These are phyloP conservation scores for Octopus sinensis DNA, from an alignment of 1,140 invertebrate genomes.

Conservation along the genomic window DNA sequence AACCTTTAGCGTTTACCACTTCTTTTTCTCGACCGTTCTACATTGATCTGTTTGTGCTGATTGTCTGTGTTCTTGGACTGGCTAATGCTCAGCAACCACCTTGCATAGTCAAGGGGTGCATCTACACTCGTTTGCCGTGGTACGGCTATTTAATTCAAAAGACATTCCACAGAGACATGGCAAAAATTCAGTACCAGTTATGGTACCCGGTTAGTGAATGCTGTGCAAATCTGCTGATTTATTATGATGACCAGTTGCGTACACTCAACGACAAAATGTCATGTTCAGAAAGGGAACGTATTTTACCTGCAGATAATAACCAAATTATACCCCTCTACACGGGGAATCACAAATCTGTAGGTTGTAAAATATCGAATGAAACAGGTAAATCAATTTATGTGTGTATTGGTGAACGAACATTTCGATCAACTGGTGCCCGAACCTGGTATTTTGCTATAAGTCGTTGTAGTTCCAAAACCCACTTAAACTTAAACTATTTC, in stretches of 20 bases:
- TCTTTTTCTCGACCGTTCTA: not conserved
- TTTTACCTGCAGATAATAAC: conserved; percentile 43
- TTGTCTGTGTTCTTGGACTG: not conserved
- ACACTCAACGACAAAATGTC: conserved; percentile 43
- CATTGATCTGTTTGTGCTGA: not conserved
- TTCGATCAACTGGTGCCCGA: conserved; percentile 42
- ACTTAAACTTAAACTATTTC: conserved; percentile 45
- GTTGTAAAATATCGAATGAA: conserved; percentile 40
- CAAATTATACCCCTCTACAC: conserved; percentile 45
- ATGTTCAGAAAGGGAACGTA: conserved; percentile 38
- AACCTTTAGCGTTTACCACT: not conserved
- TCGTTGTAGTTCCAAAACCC: conserved; percentile 31
- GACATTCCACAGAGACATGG: conserved; percentile 41
- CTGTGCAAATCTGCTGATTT: conserved; percentile 46
- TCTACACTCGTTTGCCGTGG: conserved; percentile 39
- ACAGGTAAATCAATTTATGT: conserved; percentile 38
- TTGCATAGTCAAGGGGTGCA: conserved; percentile 35
- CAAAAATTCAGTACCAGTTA: conserved; percentile 49
- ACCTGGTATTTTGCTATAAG: conserved; percentile 50
- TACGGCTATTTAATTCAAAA: conserved; percentile 50
- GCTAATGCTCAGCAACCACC: conserved; percentile 9
- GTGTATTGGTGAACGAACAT: conserved; percentile 47
- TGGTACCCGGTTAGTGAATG: conserved; percentile 47
- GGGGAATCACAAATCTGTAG: conserved; percentile 34
- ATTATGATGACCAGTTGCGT: conserved; percentile 49